Conservation (phyloP, 92 coral and sea anemone species). For the Siderastrea siderea region DNA sequence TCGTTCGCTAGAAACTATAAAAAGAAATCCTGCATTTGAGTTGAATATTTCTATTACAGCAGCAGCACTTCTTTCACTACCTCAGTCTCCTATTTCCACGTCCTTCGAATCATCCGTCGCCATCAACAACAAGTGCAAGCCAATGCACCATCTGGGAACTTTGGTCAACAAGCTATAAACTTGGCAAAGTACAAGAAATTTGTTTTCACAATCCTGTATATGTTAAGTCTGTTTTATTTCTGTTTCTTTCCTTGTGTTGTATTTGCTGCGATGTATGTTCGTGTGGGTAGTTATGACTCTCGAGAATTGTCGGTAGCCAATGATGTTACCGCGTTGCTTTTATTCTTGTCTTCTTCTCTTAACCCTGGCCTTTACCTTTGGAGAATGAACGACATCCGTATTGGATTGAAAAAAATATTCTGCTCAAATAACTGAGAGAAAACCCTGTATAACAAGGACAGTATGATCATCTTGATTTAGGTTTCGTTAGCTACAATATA, state of each 20-base stretch:
- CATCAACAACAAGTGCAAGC: conserved; percentile 22
- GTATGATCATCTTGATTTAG: too few species aligned
- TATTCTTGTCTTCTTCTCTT: neutral
- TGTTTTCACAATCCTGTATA: neutral
- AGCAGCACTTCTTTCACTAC: neutral
- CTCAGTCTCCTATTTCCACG: neutral
- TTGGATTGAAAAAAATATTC: neutral
- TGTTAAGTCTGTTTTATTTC: neutral
- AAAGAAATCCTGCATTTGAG: neutral
- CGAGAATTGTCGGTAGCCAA: too few species aligned
- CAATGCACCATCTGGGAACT: neutral
- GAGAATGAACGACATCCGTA: conserved; percentile 7
- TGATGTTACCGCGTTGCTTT: neutral
- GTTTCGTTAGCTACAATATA: too few species aligned
- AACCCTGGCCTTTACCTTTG: neutral
- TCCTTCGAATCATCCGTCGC: neutral
- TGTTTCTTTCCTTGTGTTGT: neutral
- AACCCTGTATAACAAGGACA: neutral
- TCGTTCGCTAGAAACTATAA: neutral
- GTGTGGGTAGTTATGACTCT: neutral
- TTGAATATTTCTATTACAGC: neutral
- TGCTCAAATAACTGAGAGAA: neutral
- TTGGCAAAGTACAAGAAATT: neutral
- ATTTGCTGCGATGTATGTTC: neutral
- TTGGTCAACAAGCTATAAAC: conserved; percentile 9